A percentile compares a stretch with the other conserved stretches of the same genome.
phyloP scores from a whole-genome alignment of 2,113 vertebrate species.

The Gasterosteus aculeatus region DNA sequence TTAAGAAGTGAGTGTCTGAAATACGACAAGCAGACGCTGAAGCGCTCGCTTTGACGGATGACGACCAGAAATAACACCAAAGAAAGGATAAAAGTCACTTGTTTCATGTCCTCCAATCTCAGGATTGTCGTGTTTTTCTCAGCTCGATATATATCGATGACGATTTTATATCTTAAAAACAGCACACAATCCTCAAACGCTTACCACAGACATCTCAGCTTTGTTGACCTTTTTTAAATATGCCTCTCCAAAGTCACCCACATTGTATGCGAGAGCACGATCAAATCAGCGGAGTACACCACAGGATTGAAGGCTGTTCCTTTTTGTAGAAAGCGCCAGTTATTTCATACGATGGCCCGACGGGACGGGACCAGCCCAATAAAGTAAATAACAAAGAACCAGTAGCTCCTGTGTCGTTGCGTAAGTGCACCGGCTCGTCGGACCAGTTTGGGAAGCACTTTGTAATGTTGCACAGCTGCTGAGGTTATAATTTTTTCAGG shows the following conservation, averaged over 20 bases:
- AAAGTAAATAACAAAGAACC: constrained; percentile 10
- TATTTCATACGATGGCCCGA: background rate
- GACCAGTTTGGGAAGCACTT: constrained; percentile 54
- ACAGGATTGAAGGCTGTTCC: background rate
- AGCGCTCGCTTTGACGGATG: background rate
- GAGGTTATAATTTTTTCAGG: background rate
- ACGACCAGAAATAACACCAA: background rate
- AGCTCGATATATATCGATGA: background rate
- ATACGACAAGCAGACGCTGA: background rate
- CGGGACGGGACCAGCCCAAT: background rate
- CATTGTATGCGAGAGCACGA: background rate
- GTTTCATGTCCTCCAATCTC: background rate
- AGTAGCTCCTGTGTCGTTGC: background rate
- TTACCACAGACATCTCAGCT: background rate
- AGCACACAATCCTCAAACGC: background rate
- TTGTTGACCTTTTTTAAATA: background rate
- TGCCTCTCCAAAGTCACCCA: background rate
- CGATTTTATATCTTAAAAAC: background rate
- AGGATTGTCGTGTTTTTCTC: background rate
- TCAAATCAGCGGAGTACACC: background rate
- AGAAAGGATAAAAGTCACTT: background rate
- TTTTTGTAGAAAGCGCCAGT: background rate
- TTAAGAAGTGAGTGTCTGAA: background rate
- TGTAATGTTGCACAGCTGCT: background rate
- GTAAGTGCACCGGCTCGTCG: constrained; percentile 45